Conservation (phyloP, 2,888 invertebrate genomes). For the Cephus pulcher region DNA sequence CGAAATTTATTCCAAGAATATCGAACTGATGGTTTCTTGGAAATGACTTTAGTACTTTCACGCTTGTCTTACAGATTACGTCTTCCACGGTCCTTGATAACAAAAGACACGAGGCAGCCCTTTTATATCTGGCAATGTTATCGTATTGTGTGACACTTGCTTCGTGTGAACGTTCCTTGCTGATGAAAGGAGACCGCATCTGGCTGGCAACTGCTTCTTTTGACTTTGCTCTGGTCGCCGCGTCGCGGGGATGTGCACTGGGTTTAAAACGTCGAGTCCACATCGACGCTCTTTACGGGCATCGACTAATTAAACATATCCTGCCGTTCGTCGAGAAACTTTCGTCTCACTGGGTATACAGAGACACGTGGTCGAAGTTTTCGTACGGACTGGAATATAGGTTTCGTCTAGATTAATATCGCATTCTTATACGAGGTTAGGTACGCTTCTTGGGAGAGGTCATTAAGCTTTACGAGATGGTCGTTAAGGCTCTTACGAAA, state of each 20-base stretch:
- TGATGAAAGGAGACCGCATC: slow-evolving; percentile 27
- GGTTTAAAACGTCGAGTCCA: slow-evolving; percentile 9
- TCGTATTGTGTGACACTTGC: slow-evolving; percentile 45
- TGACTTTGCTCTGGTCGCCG: background rate
- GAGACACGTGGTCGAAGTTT: background rate
- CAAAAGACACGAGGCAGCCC: slow-evolving; percentile 34
- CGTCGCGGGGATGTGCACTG: background rate
- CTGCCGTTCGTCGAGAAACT: background rate
- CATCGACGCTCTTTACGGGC: background rate
- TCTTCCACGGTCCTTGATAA: slow-evolving; percentile 22
- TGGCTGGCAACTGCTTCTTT: slow-evolving; percentile 31
- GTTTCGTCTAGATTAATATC: background rate
- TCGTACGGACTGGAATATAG: background rate
- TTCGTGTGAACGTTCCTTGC: slow-evolving; percentile 37
- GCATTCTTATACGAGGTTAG: background rate
- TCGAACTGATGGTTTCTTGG: background rate
- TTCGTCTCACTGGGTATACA: background rate
- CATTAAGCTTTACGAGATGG: background rate
- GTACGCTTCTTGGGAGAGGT: background rate
- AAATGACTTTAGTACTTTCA: background rate
- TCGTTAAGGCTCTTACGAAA: background rate
- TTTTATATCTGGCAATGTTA: slow-evolving; percentile 33
- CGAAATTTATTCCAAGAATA: background rate
- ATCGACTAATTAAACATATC: background rate
- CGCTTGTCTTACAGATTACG: background rate